phyloP scores from a whole-genome alignment of 2,797 vertebrate genomes.

The Mionectes olivaceus region DNA sequence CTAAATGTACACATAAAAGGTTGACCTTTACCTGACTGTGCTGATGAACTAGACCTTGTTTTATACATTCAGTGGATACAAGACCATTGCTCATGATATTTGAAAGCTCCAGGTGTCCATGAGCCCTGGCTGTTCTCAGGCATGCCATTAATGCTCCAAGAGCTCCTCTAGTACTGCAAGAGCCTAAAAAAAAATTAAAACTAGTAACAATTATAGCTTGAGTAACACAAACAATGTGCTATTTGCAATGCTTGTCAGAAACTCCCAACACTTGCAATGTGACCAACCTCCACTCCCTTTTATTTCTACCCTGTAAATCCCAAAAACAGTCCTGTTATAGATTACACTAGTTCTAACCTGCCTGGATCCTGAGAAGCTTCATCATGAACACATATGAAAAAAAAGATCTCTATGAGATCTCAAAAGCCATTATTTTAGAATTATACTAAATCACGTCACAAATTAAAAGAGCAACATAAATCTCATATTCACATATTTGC shows the following conservation, averaged over 20 bases:
- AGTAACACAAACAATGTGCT: neutral
- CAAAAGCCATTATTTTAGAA: neutral
- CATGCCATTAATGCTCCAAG: conserved; percentile 94
- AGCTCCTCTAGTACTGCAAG: conserved; percentile 83
- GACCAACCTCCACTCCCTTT: fast-evolving
- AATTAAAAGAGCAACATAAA: neutral
- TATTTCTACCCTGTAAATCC: neutral
- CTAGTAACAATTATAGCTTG: neutral
- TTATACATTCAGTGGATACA: conserved; percentile 83
- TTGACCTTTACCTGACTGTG: conserved; percentile 87
- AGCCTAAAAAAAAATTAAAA: conserved; percentile 59
- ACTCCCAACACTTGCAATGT: neutral
- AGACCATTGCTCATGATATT: conserved; percentile 81
- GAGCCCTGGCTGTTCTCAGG: conserved; percentile 89
- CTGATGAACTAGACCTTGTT: conserved; percentile 90
- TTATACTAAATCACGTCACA: neutral
- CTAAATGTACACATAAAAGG: neutral
- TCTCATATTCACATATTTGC: neutral
- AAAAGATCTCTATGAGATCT: neutral
- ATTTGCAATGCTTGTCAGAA: neutral
- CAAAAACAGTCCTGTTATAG: neutral
- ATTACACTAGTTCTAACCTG: neutral
- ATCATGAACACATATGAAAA: neutral
- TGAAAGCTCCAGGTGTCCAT: conserved; percentile 84
- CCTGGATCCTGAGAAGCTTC: neutral